Evolutionary conservation across 2,888 invertebrate genomes (phyloP), one percentile per base, ranked within the genome.

Genomic region (Taenaris catops): DNA sequence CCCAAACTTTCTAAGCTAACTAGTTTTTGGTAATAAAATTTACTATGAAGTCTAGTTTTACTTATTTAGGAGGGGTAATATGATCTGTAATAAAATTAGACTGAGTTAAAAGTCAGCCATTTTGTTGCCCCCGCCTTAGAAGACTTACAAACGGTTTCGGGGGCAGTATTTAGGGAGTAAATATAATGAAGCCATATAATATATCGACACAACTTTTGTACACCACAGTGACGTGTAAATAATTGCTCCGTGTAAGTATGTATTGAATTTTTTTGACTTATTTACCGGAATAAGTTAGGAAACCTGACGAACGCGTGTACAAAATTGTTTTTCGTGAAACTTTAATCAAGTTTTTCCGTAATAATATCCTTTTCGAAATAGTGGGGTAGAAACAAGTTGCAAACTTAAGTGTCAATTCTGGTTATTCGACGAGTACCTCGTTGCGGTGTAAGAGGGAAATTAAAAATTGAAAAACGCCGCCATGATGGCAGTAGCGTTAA

Each of bases 401-500:
- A 64, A 63, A 65, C 69, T 76, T 63, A 59, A 76, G 75, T 76
- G 72, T 76, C 74, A 75, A 76, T 78, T 70, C 64, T 56, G 62
- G 61, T 56, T 64, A 63, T 68, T 69, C 61, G 61, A 61, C 50
- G 66, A 80, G 76, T 69, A 65, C 69, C 63, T 59, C 61, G 48
- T 48, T 51, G 60, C 49, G 59, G 62, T 49, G 49, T 70, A 70
- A 78, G 71, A 75, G 79, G 79, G 73, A 81, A 84, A 84, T 83
- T 80, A 80, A 84, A 84, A 84, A 83, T 80, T 81, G 72, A 81
- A 83, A 81, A 84, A 72, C 70, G 72, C 75, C 81, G 81, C 86
- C 84, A 86, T 84, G 72, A 79, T 75, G 81, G 72, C 70, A 61
- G 70, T 75, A 72, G 78, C 78, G 80, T 79, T 83, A 84, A 86